Percentiles rank a stretch among this genome's conserved stretches.
Evolutionary conservation across 2,888 invertebrate genomes (phyloP).

Genomic region (Pammene aurita): DNA sequence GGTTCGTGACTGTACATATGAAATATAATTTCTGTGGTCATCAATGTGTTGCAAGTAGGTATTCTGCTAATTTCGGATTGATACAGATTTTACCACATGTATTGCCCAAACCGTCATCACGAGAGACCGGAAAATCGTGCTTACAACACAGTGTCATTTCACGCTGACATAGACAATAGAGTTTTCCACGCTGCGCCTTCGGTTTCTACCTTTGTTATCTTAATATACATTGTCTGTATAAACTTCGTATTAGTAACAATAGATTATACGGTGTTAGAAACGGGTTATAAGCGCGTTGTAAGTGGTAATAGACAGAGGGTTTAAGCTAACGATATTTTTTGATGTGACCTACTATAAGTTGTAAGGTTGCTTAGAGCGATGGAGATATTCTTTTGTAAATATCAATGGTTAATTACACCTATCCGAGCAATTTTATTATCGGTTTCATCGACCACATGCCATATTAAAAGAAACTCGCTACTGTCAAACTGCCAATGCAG

Average conservation of each 20-base stretch:
- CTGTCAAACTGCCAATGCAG: too few relatives aligned
- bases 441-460: too few relatives aligned
- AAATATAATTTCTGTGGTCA: background rate
- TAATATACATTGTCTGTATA: conserved; percentile 20
- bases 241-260: conserved; percentile 15
- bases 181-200: conserved; percentile 32
- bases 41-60: conserved; percentile 33
- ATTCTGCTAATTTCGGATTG: conserved; percentile 35
- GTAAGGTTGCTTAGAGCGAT: too few relatives aligned
- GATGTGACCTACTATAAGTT: too few relatives aligned
- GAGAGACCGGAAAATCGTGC: conserved; percentile 38
- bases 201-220: conserved; percentile 38
- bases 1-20: too few relatives aligned
- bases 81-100: conserved; percentile 37
- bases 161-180: conserved; percentile 33
- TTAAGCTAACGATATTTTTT: too few relatives aligned
- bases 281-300: conserved; percentile 4
- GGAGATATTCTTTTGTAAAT: too few relatives aligned
- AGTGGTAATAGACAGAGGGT: background rate
- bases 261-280: conserved; percentile 14
- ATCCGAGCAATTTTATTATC: too few relatives aligned
- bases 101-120: conserved; percentile 37
- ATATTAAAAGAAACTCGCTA: too few relatives aligned
- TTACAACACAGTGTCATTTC: conserved; percentile 40
- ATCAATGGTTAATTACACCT: too few relatives aligned